Conservation (phyloP, 2,113 vertebrate species). For the Microtus montanus region DNA sequence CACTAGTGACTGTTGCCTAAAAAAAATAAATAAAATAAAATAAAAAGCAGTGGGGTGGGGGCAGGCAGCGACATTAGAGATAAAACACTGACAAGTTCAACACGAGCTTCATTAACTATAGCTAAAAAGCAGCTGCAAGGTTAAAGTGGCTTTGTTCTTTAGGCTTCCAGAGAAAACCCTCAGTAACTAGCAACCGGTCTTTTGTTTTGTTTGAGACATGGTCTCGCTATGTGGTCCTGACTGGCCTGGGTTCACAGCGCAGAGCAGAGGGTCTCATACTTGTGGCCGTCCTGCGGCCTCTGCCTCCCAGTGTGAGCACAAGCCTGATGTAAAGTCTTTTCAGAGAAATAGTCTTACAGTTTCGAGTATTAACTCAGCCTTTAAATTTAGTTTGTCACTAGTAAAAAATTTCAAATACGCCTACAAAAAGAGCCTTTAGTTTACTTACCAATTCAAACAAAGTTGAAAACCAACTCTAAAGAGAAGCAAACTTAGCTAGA, state of each 20-base stretch:
- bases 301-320: background rate
- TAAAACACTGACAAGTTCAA: conserved; percentile 16
- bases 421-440: background rate
- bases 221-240: background rate
- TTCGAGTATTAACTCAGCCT: background rate
- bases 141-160: conserved; percentile 20
- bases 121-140: conserved; percentile 38
- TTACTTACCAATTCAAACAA: conserved; percentile 38
- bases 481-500: conserved; percentile 16
- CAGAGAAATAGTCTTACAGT: background rate
- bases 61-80: conserved; percentile 21
- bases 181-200: background rate
- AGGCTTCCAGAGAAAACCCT: conserved; percentile 36
- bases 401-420: background rate
- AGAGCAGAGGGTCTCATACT: background rate
- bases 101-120: background rate
- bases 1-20: conserved; percentile 92
- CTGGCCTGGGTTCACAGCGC: background rate
- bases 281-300: background rate
- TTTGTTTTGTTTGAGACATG: background rate
- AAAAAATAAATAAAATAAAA: background rate
- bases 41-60: background rate
- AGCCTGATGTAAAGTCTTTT: background rate
- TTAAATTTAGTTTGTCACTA: conserved; percentile 32
- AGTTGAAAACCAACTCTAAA: conserved; percentile 45